Conservation (phyloP, 1,140 invertebrate genomes). For the Drosophila albomicans region DNA sequence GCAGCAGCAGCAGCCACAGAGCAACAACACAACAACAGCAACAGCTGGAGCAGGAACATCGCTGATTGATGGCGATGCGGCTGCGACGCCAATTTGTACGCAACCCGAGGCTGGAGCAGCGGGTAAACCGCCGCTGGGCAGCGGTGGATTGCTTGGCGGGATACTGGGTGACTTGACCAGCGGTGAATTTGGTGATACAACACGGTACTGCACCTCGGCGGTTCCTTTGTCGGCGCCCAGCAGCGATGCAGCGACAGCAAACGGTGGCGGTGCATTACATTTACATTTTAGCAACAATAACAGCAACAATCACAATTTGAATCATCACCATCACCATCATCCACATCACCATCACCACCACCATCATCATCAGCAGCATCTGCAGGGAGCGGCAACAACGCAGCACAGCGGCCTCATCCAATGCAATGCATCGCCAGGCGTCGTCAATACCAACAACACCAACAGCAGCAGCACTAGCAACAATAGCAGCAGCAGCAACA, state of each 20-base stretch:
- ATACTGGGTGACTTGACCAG: constrained; percentile 80
- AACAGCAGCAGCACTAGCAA: constrained; percentile 31
- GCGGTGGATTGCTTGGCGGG: constrained; percentile 74
- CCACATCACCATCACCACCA: constrained; percentile 49
- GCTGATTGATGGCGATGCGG: constrained; percentile 79
- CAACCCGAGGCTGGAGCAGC: constrained; percentile 75
- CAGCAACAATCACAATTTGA: constrained; percentile 79
- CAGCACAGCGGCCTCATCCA: constrained; percentile 78
- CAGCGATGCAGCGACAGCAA: constrained; percentile 31
- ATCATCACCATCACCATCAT: constrained; percentile 60
- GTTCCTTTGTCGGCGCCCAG: constrained; percentile 50
- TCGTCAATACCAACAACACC: constrained; percentile 5
- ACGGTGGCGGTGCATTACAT: constrained; percentile 75
- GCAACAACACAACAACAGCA: constrained; percentile 46
- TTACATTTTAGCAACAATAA: constrained; percentile 84
- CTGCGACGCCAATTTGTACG: constrained; percentile 78
- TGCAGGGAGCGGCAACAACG: constrained; percentile 38
- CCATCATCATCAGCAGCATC: constrained; percentile 38
- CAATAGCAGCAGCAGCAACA: constrained; percentile 34
- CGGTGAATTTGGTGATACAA: constrained; percentile 84
- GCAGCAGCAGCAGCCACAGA: constrained; percentile 33
- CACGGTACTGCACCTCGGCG: constrained; percentile 82
- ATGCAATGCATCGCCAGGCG: constrained; percentile 68
- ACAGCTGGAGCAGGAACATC: constrained; percentile 18
- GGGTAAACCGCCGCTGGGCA: constrained; percentile 69